Conservation (phyloP, 2,113 vertebrate genomes). For the Quiscalus mexicanus region DNA sequence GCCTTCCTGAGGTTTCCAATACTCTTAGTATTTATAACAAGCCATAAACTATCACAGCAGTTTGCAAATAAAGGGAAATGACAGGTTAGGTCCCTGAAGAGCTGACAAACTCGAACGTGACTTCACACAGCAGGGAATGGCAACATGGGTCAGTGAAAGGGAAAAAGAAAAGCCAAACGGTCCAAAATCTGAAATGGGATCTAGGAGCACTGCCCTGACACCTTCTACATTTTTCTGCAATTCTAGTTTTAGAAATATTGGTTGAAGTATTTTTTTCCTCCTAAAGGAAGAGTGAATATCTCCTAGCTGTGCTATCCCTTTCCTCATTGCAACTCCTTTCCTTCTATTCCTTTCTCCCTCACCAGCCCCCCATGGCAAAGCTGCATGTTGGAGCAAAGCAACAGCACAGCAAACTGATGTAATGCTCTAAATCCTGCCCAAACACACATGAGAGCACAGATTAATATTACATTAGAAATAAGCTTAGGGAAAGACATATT, state of each 20-base stretch:
- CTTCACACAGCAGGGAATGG: neutral
- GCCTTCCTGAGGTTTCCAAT: neutral
- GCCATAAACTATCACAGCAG: neutral
- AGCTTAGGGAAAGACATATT: neutral
- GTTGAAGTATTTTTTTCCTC: neutral
- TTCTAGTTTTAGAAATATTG: neutral
- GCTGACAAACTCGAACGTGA: neutral
- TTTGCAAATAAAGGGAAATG: neutral
- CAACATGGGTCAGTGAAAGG: neutral
- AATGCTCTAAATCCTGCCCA: slow-evolving; percentile 52
- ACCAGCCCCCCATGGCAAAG: neutral
- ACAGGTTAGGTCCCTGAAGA: neutral
- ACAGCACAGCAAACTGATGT: neutral
- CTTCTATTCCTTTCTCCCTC: neutral
- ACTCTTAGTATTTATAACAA: neutral
- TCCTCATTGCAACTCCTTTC: neutral
- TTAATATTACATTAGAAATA: slow-evolving; percentile 25
- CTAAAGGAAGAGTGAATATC: neutral
- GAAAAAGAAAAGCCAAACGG: neutral
- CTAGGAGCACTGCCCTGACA: neutral
- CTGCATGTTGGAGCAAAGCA: neutral
- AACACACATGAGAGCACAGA: neutral
- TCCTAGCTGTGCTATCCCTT: neutral
- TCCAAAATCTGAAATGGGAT: neutral
- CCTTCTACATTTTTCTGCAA: neutral